Conservation (phyloP, 2,113 vertebrate genomes). For the Jacana jacana region DNA sequence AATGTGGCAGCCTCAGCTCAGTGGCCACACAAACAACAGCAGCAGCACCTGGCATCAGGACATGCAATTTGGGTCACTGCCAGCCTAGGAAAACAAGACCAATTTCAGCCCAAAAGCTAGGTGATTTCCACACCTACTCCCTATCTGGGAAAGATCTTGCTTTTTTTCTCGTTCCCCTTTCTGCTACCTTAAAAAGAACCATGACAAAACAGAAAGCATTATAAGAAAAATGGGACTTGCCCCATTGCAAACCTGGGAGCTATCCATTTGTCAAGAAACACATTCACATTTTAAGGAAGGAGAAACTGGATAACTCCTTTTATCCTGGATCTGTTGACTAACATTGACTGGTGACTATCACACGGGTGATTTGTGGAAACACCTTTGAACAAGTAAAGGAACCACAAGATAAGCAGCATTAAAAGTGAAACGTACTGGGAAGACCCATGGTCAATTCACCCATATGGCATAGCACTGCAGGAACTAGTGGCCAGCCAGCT, state of each 20-base stretch:
- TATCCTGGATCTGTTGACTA: not conserved
- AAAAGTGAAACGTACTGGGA: not conserved
- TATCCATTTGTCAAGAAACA: not conserved
- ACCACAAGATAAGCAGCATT: not conserved
- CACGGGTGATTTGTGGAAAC: not conserved
- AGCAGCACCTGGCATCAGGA: not conserved
- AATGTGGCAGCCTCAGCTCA: not conserved
- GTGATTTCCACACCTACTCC: not conserved
- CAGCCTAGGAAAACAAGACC: not conserved
- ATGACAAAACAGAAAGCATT: not conserved
- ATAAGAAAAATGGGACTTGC: not conserved
- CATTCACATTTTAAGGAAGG: not conserved
- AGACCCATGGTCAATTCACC: not conserved
- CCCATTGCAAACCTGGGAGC: not conserved
- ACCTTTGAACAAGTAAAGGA: not conserved
- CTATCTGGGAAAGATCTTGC: not conserved
- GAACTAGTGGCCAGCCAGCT: not conserved
- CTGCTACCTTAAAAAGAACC: not conserved
- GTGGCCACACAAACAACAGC: fast-evolving
- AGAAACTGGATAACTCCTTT: not conserved
- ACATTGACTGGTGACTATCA: fast-evolving
- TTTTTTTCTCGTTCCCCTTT: not conserved
- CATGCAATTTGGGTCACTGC: not conserved
- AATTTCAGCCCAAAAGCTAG: not conserved
- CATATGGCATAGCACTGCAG: not conserved